Conservation (phyloP, 2,113 vertebrate genomes). For the Gopherus evgoodei region DNA sequence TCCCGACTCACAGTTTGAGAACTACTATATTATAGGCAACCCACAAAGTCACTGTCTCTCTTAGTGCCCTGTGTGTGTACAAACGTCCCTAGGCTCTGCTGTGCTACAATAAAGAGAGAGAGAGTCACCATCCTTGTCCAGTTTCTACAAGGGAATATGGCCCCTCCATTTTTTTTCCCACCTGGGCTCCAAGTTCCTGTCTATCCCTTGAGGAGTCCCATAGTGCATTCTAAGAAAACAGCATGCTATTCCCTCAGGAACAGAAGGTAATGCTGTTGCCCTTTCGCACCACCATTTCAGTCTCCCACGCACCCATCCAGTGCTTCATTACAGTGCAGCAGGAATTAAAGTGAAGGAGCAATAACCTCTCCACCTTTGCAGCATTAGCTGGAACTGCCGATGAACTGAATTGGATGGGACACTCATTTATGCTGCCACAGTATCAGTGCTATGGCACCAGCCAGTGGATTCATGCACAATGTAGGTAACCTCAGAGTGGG, state of each 20-base stretch:
- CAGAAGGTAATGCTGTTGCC: background rate
- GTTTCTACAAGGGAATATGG: background rate
- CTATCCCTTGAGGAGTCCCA: background rate
- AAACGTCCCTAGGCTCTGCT: background rate
- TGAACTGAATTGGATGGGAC: background rate
- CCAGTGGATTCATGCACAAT: background rate
- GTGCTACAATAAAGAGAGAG: background rate
- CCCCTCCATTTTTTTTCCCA: background rate
- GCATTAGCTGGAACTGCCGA: fast-evolving
- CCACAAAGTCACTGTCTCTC: background rate
- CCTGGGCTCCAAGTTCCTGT: background rate
- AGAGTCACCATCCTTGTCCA: background rate
- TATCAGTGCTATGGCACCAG: background rate
- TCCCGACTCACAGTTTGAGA: too few species aligned
- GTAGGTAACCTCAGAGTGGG: fast-evolving
- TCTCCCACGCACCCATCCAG: background rate
- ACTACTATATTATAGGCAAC: background rate
- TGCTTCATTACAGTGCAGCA: background rate
- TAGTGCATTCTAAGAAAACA: background rate
- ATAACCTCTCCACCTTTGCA: background rate
- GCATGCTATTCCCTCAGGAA: background rate
- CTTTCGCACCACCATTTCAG: background rate
- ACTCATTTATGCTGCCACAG: background rate
- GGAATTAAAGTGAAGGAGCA: background rate
- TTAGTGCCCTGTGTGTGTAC: background rate